Evolutionary conservation across 2,888 invertebrate species (phyloP).

Genomic region (Thera britannica): DNA sequence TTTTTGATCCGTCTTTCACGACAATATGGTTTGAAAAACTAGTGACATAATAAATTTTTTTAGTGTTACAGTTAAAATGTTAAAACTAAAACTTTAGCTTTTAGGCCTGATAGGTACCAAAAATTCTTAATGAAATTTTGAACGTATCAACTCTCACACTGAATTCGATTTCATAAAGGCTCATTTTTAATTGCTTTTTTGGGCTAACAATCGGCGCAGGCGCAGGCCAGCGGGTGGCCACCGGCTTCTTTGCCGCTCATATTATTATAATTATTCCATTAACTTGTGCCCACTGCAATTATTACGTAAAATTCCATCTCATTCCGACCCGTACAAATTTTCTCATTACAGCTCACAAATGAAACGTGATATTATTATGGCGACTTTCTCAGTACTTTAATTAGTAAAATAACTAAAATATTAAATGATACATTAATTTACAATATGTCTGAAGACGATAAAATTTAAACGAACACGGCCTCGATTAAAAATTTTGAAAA

Average conservation of each 20-base stretch:
- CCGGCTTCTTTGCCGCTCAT: constrained; percentile 73
- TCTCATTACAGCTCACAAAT: constrained; percentile 32
- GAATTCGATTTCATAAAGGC: constrained; percentile 69
- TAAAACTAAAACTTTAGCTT: neutral
- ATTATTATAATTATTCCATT: constrained; percentile 84
- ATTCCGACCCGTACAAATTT: constrained; percentile 53
- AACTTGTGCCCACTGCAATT: constrained; percentile 77
- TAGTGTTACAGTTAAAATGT: no score
- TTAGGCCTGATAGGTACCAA: neutral
- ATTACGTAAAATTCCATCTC: constrained; percentile 70
- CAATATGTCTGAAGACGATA: no score
- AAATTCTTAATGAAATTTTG: constrained; percentile 11
- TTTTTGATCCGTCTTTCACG: no score
- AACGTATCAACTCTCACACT: constrained; percentile 56
- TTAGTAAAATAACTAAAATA: neutral
- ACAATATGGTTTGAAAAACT: no score
- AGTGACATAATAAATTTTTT: no score
- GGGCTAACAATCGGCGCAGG: constrained; percentile 76
- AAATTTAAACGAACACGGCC: no score
- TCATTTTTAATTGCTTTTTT: constrained; percentile 81
- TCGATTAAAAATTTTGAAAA: no score
- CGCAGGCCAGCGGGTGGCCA: constrained; percentile 77
- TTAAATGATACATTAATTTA: neutral
- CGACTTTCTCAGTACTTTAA: constrained; percentile 21
- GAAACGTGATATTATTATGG: constrained; percentile 16